Evolutionary conservation across 2,113 vertebrate species (phyloP), one percentile per base, ranked within the genome.

Genomic region (Platichthys stellatus): DNA sequence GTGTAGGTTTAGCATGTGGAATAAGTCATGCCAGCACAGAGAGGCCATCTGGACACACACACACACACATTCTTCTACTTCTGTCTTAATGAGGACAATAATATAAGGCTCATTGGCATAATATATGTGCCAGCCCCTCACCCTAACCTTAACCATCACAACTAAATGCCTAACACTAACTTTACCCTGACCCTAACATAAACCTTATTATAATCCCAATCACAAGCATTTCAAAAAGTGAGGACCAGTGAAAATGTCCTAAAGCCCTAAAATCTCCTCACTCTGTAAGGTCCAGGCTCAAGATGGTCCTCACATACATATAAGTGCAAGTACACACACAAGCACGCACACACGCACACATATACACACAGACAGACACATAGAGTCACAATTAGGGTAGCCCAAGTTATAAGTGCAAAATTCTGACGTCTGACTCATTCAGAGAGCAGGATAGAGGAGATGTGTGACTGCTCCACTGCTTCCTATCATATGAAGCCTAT

Each of bases 1-100:
- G 65, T 76, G 80, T 82, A 77, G 82, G 83, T 64, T 87, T 75
- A 90, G 81, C 75, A 87, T 90, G 76, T 86, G 72, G 82, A 88
- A 86, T 74, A 88, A 81, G 67, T 74, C 70, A 83, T 80, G 60
- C 59, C 69, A 59, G 82, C 76, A 67, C 70, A 81, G 61, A 72
- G 49, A 74, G 38, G 66, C 47, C 80, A 81, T 74, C 38, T 63
- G 14, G 47, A 26, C 56, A 60, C 9, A 17, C 51, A 61, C 9
- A 17, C 51, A 61, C 38, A 58, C 21, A 66, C 61, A 70, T 38
- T 43, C 40, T 43, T 43, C 40, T 43, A 13, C 40, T 43, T 43
- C 40, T 43, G 40, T 43, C 40, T 13, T 13, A 43, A 13, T 43
- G 40, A 43, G 40, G 40, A 43, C 11, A 43, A 28, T 28, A 28